Evolutionary conservation across 2,888 invertebrate species (phyloP), one percentile per base, ranked within the genome.

Genomic region (Hedya salicella): DNA sequence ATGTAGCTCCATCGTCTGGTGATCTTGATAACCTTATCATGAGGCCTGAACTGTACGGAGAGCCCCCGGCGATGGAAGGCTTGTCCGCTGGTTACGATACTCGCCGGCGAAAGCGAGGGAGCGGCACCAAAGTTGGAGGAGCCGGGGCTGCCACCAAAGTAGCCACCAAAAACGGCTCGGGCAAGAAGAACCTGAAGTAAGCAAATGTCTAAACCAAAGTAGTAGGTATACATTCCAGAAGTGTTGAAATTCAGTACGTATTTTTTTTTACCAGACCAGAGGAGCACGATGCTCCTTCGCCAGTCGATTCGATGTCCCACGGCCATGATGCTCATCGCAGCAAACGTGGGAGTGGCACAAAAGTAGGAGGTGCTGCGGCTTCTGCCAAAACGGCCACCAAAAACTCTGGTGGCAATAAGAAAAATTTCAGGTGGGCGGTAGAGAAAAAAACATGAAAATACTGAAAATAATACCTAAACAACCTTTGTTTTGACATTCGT

Each of bases 1-100:
- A 91, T 68, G 78, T 85, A 16, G 81, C 86, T 1, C 85, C 87
- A 67, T 79, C 88, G 0, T 89, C 81, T 54, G 88, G 88, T 6
- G 91, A 89, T 69, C 80, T 94, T 39, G 94, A 94, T 76, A 94
- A 94, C 75, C 93, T 94, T 49, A 93, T 95, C 66, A 90, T 94
- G 88, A 93, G 94, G 73, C 93, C 94, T 9, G 94, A 94, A 76
- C 73, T 94, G 68, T 94, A 94, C 69, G 94, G 93, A 1, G 94
- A 94, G 74, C 94, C 94, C 9, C 93, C 93, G 21, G 90, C 93
- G 6, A 88, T 94, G 86, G 90, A 89, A 68, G 80, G 84, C 25
- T 69, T 91, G 36, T 78, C 89, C 3, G 72, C 85, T 30, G 83
- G 82, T 14, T 89, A 90, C 70, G 89, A 92, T 59, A 79, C 85